Evolutionary conservation across 1,140 invertebrate species (phyloP), one percentile per base, ranked within the genome.

Genomic region (Yoshiicerus persimilis): DNA sequence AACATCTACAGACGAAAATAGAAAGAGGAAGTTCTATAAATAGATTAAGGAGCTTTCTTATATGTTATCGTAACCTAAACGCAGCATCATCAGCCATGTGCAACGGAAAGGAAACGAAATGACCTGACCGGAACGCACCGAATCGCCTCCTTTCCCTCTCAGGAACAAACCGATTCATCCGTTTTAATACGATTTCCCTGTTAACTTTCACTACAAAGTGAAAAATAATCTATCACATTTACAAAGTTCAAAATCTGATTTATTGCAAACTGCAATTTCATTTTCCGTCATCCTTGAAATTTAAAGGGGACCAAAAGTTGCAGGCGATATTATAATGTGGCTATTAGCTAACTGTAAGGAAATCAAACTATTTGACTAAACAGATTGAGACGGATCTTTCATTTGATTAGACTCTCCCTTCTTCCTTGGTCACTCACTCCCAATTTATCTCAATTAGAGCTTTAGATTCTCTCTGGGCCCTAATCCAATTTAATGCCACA

Each of bases 401-500:
- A 56, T 62, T 56, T 32, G 27, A 80, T 80, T 80, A 80, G 75
- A 36, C 4, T 80, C 62, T 56, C 86, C 41, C 70, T 62, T 36
- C 16, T 38, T 23, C 41, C 16, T 83, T 23, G 66, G 39, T 87
- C 86, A 39, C 56, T 70, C 86, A 86, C 34, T 89, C 27, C 88
- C 85, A 87, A 80, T 89, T 87, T 32, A 89, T 84, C 66, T 89
- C 77, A 89, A 89, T 87, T 87, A 87, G 38, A 77, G 25, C 30
- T 83, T 38, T 27, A 20, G 83, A 84, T 84, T 84, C 39, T 56
- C 75, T 34, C 27, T 23, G 30, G 70, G 16, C 25, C 32, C n/a
- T 87, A 87, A 87, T 87, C 66, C 86, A 87, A 87, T 87, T 87
- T 87, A 88, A 84, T 38, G 83, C 83, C 83, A 84, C 83, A 84